These are phyloP conservation scores for Anthophora plumipes DNA, from an alignment of 2,888 invertebrate genomes.

Conservation along the genomic window DNA sequence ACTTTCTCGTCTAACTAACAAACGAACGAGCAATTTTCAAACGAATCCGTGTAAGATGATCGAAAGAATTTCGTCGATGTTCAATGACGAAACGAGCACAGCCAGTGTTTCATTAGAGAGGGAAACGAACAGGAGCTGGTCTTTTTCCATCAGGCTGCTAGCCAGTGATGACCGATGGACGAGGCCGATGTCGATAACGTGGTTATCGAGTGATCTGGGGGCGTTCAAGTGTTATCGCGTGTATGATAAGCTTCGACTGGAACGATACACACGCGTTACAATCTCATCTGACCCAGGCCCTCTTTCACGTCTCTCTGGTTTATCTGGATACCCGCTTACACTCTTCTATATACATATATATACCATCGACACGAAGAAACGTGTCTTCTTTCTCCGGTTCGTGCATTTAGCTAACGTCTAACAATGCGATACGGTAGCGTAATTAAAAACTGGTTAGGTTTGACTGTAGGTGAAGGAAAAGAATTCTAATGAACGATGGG, in stretches of 20 bases:
- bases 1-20: no score
- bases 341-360: slow-evolving; percentile 31
- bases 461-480: neutral
- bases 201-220: slow-evolving; percentile 84
- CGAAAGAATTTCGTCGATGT: no score
- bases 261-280: slow-evolving; percentile 75
- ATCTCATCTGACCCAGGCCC: slow-evolving; percentile 83
- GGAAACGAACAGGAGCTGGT: slow-evolving; percentile 46
- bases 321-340: slow-evolving; percentile 57
- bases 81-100: neutral
- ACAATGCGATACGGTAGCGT: neutral
- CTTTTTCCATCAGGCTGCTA: slow-evolving; percentile 67
- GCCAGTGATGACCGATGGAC: slow-evolving; percentile 76
- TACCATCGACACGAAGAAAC: slow-evolving; percentile 7
- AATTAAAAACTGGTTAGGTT: slow-evolving; percentile 1
- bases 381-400: slow-evolving; percentile 9
- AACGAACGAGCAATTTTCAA: no score
- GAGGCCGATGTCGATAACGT: slow-evolving; percentile 80
- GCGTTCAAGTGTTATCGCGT: slow-evolving; percentile 83
- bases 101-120: neutral
- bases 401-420: neutral
- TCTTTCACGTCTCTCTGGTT: slow-evolving; percentile 54
- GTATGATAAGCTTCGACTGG: slow-evolving; percentile 77
- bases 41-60: no score
- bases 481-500: neutral